Base-by-base conservation (phyloP, 2,113 vertebrate genomes). In the Plectropomus leopardus region DNA sequence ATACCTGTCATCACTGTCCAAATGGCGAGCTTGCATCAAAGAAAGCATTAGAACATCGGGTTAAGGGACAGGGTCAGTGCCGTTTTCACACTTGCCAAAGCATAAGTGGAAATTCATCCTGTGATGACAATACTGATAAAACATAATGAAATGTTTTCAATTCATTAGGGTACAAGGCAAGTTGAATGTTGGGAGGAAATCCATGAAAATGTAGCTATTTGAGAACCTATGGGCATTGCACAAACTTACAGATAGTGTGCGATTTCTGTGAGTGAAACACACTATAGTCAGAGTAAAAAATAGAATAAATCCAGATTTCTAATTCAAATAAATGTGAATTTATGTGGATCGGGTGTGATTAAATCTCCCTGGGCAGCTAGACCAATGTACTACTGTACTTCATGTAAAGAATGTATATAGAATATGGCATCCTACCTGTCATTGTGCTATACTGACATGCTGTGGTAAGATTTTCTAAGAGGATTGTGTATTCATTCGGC, bases 1-100 rank as follows among this genome's bases (percentile, higher is more conserved):
- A 89, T 88, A 87, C 85, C 89, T 87, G 91, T 93, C 91, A 94
- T 88, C 91, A 54, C 85, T 74, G 78, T 87, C 78, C 87, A 89
- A 93, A 88, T 87, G 89, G 89, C 72, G 40, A 86, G 74, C 80
- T 75, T 21, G 78, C 88, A 90, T 93, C 89, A 92, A 90, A 88
- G 85, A 86, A 77, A 51, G 74, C 79, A 81, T 88, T 82, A 93
- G 74, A 87, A 83, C 80, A 85, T 78, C 13, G 60, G 76, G 87
- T 82, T 85, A 86, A 78, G 71, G 79, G 76, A 83, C 67, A 73
- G 70, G 90, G 84, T 85, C 72, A 72, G 28, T 17, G 55, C 48
- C 48, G 55, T 84, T 88, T 86, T 84, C 83, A 87, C 85, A 86
- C 80, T 84, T 69, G 74, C 72, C 63, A 78, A 67, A 28, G 48